Conservation (phyloP, 2,888 invertebrate species). For the Amblyjoppa fuscipennis region DNA sequence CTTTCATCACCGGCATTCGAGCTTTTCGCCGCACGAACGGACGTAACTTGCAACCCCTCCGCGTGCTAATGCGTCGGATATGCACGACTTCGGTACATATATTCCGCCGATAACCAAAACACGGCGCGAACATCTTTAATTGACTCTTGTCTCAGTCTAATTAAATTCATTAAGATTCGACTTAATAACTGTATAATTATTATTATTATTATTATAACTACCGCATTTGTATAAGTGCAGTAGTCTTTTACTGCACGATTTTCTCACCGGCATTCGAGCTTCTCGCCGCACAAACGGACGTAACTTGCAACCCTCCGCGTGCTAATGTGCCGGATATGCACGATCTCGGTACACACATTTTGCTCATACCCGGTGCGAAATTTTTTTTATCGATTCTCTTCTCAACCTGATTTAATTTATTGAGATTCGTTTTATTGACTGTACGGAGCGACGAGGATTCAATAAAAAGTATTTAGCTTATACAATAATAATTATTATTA, state of each 20-base stretch:
- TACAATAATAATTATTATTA: too few relatives aligned
- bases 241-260: slow-evolving; percentile 75
- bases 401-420: too few relatives aligned
- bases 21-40: slow-evolving; percentile 48
- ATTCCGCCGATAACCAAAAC: background rate
- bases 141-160: background rate
- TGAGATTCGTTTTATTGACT: too few relatives aligned
- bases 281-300: slow-evolving; percentile 39
- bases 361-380: too few relatives aligned
- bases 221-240: too few relatives aligned
- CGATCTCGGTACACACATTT: background rate
- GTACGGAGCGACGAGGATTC: too few relatives aligned
- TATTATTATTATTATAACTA: too few relatives aligned
- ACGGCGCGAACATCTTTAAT: background rate
- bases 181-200: too few relatives aligned
- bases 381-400: too few relatives aligned
- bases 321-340: slow-evolving; percentile 19
- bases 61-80: slow-evolving; percentile 38
- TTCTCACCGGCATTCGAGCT: slow-evolving; percentile 63
- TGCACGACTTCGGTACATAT: slow-evolving; percentile 13
- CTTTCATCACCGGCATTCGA: slow-evolving; percentile 67
- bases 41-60: slow-evolving; percentile 54
- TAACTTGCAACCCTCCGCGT: slow-evolving; percentile 55
- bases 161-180: too few relatives aligned
- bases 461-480: too few relatives aligned